A percentile compares a stretch with the other conserved stretches of the same genome.
These are phyloP conservation scores for Pseudocheirus occidentalis DNA, from an alignment of 2,797 vertebrate species.

Conservation along the genomic window DNA sequence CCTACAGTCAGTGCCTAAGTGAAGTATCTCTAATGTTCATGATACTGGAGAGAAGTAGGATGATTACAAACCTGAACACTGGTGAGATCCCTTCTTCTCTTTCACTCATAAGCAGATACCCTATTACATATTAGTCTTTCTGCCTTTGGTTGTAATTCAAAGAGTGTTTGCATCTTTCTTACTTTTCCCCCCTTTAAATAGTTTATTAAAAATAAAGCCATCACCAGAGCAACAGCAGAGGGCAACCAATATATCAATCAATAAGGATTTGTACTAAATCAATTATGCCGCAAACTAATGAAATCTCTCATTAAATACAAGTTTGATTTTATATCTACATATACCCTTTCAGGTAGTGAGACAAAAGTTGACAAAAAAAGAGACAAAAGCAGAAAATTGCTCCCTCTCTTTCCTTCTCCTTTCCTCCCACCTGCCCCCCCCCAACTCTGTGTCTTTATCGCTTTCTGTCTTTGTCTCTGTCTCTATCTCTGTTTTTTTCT, in stretches of 20 bases:
- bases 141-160: slow-evolving; percentile 36
- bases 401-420: not conserved
- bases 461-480: too few species aligned
- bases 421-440: slow-evolving; percentile 66
- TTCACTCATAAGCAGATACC: not conserved
- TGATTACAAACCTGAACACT: slow-evolving; percentile 19
- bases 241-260: slow-evolving; percentile 32
- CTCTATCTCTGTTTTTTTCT: too few species aligned
- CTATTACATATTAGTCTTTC: slow-evolving; percentile 14
- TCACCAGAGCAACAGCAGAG: slow-evolving; percentile 40
- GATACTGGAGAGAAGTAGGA: not conserved
- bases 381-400: slow-evolving; percentile 79
- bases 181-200: slow-evolving; percentile 14
- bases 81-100: not conserved
- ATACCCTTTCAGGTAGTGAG: slow-evolving; percentile 72
- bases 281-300: slow-evolving; percentile 51
- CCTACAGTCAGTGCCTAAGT: not conserved
- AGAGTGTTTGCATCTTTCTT: not conserved
- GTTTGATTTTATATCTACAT: slow-evolving; percentile 74
- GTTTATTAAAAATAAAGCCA: slow-evolving; percentile 51
- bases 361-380: too few species aligned
- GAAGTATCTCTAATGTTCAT: not conserved
- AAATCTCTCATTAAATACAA: slow-evolving; percentile 70
- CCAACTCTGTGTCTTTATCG: slow-evolving; percentile 18
- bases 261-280: slow-evolving; percentile 66